Conservation (phyloP, 2,888 invertebrate species). For the Mayetiola destructor region DNA sequence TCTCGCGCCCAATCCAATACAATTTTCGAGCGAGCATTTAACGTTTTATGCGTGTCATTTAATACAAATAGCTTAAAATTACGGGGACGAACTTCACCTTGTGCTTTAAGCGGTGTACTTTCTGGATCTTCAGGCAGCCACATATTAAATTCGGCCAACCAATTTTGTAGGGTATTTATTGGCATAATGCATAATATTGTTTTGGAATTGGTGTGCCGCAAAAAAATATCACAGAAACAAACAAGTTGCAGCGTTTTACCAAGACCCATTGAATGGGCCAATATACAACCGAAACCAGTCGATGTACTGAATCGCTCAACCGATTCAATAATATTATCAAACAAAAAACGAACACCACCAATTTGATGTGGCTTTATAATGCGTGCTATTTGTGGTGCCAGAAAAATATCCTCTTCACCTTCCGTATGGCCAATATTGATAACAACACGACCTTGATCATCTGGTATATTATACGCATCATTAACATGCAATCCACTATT, state of each 20-base stretch:
- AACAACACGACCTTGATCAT: slow-evolving; percentile 79
- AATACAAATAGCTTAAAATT: slow-evolving; percentile 79
- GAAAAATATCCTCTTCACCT: slow-evolving; percentile 77
- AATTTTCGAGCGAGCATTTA: slow-evolving; percentile 74
- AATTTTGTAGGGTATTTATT: slow-evolving; percentile 95
- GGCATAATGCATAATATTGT: slow-evolving; percentile 94
- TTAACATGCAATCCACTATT: slow-evolving; percentile 91
- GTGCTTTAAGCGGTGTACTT: slow-evolving; percentile 41
- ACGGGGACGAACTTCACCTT: slow-evolving; percentile 59
- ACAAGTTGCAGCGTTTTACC: slow-evolving; percentile 97
- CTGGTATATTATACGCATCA: slow-evolving; percentile 79
- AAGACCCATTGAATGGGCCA: slow-evolving; percentile 98
- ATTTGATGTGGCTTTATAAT: slow-evolving; percentile 95
- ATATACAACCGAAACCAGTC: slow-evolving; percentile 90
- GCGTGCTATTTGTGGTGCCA: slow-evolving; percentile 80
- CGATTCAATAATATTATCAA: slow-evolving; percentile 94
- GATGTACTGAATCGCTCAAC: slow-evolving; percentile 73
- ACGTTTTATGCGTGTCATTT: slow-evolving; percentile 87
- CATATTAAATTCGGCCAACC: slow-evolving; percentile 93
- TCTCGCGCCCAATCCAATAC: slow-evolving; percentile 70
- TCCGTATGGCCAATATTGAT: slow-evolving; percentile 89
- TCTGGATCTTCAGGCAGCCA: slow-evolving; percentile 72
- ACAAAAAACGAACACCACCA: slow-evolving; percentile 87
- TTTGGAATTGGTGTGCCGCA: slow-evolving; percentile 75
- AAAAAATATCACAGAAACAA: slow-evolving; percentile 90